Evolutionary conservation across 92 coral and sea anemone genomes (phyloP).

Genomic region (Nematostella vectensis): DNA sequence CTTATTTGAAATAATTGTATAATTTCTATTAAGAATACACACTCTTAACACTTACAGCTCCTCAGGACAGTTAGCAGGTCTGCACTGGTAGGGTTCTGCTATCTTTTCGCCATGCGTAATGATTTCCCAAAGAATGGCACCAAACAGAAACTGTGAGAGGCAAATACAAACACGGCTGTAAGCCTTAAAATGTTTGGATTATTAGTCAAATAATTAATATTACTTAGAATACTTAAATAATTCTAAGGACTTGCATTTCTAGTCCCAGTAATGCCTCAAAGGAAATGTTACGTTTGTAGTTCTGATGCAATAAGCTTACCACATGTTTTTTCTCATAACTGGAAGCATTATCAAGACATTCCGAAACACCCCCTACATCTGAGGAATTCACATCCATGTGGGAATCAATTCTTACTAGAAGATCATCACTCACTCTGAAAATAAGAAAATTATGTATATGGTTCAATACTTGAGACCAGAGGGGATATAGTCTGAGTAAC

Average conservation of each 20-base stretch:
- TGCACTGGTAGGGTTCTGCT: slow-evolving; percentile 37
- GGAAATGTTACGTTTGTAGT: too few relatives aligned
- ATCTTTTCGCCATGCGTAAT: slow-evolving; percentile 45
- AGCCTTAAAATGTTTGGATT: too few relatives aligned
- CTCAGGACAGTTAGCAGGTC: slow-evolving; percentile 34
- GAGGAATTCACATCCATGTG: slow-evolving; percentile 12
- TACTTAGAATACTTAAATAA: too few relatives aligned
- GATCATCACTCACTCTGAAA: slow-evolving; percentile 53
- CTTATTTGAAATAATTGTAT: too few relatives aligned
- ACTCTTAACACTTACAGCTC: slow-evolving; percentile 47
- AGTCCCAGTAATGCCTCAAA: too few relatives aligned
- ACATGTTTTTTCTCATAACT: background rate
- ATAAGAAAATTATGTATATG: too few relatives aligned
- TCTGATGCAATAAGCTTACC: background rate
- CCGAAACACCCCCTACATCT: background rate
- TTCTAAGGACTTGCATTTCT: too few relatives aligned
- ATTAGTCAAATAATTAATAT: too few relatives aligned
- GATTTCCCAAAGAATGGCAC: slow-evolving; percentile 70
- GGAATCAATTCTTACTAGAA: slow-evolving; percentile 38
- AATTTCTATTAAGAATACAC: too few relatives aligned
- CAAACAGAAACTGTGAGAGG: slow-evolving; percentile 85
- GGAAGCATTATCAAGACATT: background rate
- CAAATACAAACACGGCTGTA: too few relatives aligned
- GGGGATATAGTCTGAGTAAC: too few relatives aligned
- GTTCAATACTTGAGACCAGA: too few relatives aligned